Evolutionary conservation across 2,113 vertebrate genomes (phyloP).

Genomic region (Sula dactylatra): DNA sequence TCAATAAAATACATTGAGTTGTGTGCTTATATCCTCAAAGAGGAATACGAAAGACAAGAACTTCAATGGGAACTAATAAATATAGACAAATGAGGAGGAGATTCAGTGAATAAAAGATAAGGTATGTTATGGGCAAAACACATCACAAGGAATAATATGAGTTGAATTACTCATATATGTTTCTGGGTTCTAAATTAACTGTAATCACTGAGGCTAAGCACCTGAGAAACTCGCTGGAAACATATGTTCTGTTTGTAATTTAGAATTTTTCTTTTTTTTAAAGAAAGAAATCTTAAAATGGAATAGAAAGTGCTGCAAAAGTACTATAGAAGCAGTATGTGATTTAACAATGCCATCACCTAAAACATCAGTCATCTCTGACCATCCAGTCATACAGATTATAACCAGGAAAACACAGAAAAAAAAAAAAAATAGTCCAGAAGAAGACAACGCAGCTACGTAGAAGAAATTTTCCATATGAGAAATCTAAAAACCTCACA

Average conservation of each 20-base stretch:
- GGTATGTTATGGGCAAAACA: background rate
- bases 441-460: background rate
- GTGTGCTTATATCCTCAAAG: background rate
- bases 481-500: background rate
- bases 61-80: background rate
- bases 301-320: background rate
- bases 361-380: background rate
- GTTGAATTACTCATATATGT: background rate
- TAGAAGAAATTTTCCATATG: background rate
- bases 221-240: background rate
- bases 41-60: background rate
- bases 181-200: background rate
- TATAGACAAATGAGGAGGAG: background rate
- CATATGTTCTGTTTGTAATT: background rate
- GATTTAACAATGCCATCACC: background rate
- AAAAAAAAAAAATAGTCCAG: background rate
- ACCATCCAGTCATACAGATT: background rate
- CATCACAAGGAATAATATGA: background rate
- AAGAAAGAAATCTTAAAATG: background rate
- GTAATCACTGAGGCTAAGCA: background rate
- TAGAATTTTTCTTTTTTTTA: background rate
- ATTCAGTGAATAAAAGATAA: background rate
- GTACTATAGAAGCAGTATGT: background rate
- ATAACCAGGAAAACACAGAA: background rate
- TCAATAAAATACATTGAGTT: background rate